phyloP scores from a whole-genome alignment of 2,797 vertebrate genomes.

The Amniataba percoides region DNA sequence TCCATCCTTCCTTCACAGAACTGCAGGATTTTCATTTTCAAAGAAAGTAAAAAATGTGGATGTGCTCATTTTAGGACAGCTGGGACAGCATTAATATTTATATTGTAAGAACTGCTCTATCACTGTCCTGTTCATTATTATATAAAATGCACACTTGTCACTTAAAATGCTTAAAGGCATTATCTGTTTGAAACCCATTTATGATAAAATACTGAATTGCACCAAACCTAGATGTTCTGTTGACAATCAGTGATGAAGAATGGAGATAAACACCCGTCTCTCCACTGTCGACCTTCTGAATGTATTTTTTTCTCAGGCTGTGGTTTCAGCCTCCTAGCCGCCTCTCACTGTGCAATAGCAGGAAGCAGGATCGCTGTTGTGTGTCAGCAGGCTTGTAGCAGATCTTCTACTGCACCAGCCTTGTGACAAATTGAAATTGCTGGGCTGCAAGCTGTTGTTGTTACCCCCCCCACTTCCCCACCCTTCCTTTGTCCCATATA shows the following conservation, averaged over 20 bases:
- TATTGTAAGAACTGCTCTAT: background rate
- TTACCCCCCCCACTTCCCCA: background rate
- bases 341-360: conserved; percentile 23
- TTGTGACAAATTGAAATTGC: conserved; percentile 54
- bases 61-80: background rate
- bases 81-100: conserved; percentile 34
- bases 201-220: background rate
- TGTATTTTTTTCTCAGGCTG: background rate
- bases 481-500: conserved; percentile 19
- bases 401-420: conserved; percentile 42
- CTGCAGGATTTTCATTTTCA: background rate
- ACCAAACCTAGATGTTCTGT: background rate
- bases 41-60: background rate
- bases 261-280: background rate
- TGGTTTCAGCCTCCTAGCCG: background rate
- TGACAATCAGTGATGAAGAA: background rate
- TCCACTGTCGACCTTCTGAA: background rate
- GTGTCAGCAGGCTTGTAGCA: conserved; percentile 47
- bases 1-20: background rate
- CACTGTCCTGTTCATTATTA: too few relatives aligned
- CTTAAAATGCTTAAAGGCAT: background rate
- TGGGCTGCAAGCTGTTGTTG: conserved; percentile 47
- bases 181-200: background rate
- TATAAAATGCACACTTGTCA: background rate
- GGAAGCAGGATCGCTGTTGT: conserved; percentile 7